Evolutionary conservation across 1,140 invertebrate genomes (phyloP).

Genomic region (Acromyrmex echinatior): DNA sequence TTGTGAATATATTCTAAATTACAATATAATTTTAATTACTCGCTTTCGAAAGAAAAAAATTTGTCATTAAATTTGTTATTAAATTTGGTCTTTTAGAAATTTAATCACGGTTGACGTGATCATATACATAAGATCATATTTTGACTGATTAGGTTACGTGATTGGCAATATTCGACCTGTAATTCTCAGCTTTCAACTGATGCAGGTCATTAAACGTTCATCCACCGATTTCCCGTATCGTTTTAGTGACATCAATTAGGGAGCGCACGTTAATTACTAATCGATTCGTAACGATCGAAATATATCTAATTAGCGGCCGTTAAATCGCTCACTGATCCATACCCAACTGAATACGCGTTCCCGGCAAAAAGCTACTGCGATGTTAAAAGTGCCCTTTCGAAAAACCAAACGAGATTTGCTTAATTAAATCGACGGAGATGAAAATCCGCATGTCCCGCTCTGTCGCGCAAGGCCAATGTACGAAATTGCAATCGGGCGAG

Average conservation of each 20-base stretch:
- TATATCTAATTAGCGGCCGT: constrained; percentile 59
- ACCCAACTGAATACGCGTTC: constrained; percentile 24
- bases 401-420: constrained; percentile 72
- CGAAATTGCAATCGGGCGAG: constrained; percentile 72
- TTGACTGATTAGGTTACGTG: not conserved
- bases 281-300: constrained; percentile 60
- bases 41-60: not conserved
- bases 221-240: constrained; percentile 41
- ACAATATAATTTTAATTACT: not conserved
- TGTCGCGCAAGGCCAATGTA: constrained; percentile 50
- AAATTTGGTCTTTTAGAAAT: not conserved
- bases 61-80: not conserved
- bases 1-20: not conserved
- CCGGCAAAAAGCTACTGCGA: constrained; percentile 47
- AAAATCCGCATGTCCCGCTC: constrained; percentile 41
- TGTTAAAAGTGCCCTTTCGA: constrained; percentile 58
- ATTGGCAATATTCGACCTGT: not conserved
- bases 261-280: constrained; percentile 57
- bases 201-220: constrained; percentile 46
- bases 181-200: constrained; percentile 32
- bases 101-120: not conserved
- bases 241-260: constrained; percentile 53
- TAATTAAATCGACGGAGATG: constrained; percentile 70
- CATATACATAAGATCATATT: constrained; percentile 10
- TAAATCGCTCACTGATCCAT: constrained; percentile 57